Evolutionary conservation across 92 coral and sea anemone genomes (phyloP).

Genomic region (Phenganax stokvisi): DNA sequence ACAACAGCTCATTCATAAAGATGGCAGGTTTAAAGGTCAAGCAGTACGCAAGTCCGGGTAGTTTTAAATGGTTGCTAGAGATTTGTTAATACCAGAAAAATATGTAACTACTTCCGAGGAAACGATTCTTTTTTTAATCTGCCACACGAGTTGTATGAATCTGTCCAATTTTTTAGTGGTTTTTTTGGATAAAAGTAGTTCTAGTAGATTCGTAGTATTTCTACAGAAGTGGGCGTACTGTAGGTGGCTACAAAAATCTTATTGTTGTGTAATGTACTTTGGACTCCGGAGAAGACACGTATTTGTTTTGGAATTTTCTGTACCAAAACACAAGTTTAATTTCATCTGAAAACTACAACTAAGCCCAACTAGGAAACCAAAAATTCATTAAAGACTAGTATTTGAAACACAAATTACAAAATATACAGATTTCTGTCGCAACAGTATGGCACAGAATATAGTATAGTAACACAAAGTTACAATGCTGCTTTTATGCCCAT

Average conservation of each 20-base stretch:
- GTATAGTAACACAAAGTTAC: neutral
- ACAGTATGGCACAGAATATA: too few species aligned
- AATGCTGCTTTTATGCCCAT: neutral
- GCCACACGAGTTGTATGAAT: neutral
- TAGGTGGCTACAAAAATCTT: neutral
- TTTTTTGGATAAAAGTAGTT: neutral
- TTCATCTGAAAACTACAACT: too few species aligned
- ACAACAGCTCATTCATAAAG: neutral
- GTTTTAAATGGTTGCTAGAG: neutral
- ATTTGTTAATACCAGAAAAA: neutral
- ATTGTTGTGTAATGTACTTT: neutral
- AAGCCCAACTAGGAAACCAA: too few species aligned
- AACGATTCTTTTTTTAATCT: neutral
- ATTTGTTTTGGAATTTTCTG: neutral
- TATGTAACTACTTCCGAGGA: neutral
- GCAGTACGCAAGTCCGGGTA: neutral
- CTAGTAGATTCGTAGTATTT: too few species aligned
- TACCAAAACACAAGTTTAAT: neutral
- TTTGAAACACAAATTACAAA: too few species aligned
- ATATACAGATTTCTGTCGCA: too few species aligned
- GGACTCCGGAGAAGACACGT: neutral
- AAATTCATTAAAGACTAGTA: too few species aligned
- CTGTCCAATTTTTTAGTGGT: neutral
- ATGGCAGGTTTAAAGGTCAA: neutral
- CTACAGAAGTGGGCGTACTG: neutral